Evolutionary conservation across 2,888 invertebrate genomes (phyloP).

Genomic region (Netelia melanura): DNA sequence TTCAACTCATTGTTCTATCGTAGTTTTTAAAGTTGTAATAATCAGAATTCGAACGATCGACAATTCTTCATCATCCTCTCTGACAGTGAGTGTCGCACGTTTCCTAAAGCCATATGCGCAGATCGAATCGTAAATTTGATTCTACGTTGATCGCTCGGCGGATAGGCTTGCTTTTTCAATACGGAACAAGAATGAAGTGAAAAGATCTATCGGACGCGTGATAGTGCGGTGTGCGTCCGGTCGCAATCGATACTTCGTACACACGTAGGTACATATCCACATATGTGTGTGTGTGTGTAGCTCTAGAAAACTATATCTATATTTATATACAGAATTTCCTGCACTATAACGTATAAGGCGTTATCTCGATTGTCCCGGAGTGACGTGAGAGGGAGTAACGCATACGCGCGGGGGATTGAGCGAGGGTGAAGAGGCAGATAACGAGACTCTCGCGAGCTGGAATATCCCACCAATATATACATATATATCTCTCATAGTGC

Average conservation of each 20-base stretch:
- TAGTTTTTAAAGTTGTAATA: slow-evolving; percentile 56
- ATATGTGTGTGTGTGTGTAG: neutral
- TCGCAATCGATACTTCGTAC: slow-evolving; percentile 72
- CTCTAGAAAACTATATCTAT: slow-evolving; percentile 6
- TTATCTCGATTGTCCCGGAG: slow-evolving; percentile 76
- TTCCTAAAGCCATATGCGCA: neutral
- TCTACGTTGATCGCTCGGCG: neutral
- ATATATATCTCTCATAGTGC: slow-evolving; percentile 2
- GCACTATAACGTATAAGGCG: slow-evolving; percentile 42
- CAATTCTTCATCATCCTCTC: neutral
- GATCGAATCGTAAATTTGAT: slow-evolving; percentile 11
- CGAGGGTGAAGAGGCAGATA: slow-evolving; percentile 67
- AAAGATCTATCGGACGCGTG: slow-evolving; percentile 2
- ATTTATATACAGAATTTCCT: slow-evolving; percentile 1
- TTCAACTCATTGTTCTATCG: slow-evolving; percentile 58
- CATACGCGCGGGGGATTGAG: slow-evolving; percentile 44
- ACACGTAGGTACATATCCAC: neutral
- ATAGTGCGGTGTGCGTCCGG: slow-evolving; percentile 9
- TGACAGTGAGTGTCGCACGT: neutral
- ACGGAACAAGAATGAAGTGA: slow-evolving; percentile 23
- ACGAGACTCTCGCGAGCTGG: slow-evolving; percentile 59
- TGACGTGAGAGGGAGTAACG: slow-evolving; percentile 67
- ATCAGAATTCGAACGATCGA: neutral
- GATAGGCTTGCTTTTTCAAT: slow-evolving; percentile 44
- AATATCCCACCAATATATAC: slow-evolving; percentile 2